Conservation (phyloP, 1,140 invertebrate species). For the Cydia fagiglandana region DNA sequence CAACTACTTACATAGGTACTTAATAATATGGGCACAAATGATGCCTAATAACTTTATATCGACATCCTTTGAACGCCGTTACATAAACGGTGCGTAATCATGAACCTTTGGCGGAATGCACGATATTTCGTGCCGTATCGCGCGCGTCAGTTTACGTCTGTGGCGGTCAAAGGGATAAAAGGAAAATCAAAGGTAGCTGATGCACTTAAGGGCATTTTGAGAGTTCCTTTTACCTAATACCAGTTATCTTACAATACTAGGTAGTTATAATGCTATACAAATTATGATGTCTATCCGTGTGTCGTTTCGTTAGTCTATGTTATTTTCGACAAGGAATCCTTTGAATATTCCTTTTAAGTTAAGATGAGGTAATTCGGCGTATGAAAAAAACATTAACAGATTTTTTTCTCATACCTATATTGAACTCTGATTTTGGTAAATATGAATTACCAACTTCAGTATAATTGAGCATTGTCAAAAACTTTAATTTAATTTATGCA, state of each 20-base stretch:
- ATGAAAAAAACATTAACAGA: background rate
- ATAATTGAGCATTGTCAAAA: background rate
- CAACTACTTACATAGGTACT: background rate
- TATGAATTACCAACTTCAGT: background rate
- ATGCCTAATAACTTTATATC: too few species aligned
- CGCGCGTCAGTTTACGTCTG: too few species aligned
- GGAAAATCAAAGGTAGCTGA: too few species aligned
- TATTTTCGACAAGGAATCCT: background rate
- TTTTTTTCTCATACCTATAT: background rate
- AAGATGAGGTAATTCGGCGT: background rate
- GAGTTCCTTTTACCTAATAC: background rate
- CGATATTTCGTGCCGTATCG: too few species aligned
- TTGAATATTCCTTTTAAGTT: background rate
- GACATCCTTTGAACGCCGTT: too few species aligned
- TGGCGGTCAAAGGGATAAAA: too few species aligned
- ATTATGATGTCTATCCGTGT: background rate
- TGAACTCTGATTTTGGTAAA: background rate
- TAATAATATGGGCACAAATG: too few species aligned
- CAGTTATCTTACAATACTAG: background rate
- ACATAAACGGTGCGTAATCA: too few species aligned
- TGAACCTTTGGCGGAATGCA: too few species aligned
- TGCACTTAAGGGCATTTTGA: too few species aligned
- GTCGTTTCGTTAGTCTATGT: background rate
- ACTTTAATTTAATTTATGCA: background rate
- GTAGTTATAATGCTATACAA: background rate